Percentiles rank a stretch among this genome's conserved stretches.
Conservation (phyloP, 2,113 vertebrate species). For the Orthonyx spaldingii region DNA sequence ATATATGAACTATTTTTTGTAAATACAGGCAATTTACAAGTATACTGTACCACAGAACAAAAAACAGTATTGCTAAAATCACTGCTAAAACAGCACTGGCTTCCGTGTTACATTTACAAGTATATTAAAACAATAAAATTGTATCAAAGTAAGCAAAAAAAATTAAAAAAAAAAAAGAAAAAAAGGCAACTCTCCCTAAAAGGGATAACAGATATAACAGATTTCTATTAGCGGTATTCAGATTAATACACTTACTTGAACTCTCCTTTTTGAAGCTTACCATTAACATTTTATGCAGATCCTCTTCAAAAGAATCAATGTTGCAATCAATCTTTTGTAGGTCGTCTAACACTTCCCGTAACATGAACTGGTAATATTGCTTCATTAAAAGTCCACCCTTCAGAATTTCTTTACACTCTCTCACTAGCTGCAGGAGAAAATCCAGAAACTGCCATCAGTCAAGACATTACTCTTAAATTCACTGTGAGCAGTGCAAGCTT, state of each 20-base stretch:
- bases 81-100: background rate
- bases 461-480: background rate
- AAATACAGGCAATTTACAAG: background rate
- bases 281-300: conserved; percentile 97
- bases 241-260: background rate
- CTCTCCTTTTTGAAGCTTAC: conserved; percentile 66
- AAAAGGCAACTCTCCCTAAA: background rate
- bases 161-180: background rate
- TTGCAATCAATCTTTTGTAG: conserved; percentile 82
- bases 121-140: background rate
- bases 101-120: background rate
- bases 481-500: background rate
- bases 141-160: background rate
- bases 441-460: background rate
- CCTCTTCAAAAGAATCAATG: conserved; percentile 97
- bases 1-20: background rate
- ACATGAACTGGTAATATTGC: conserved; percentile 98
- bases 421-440: conserved; percentile 84
- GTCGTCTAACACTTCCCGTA: conserved; percentile 81
- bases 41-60: background rate
- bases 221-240: background rate
- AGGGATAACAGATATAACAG: fast-evolving
- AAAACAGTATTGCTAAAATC: background rate
- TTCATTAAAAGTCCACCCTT: conserved; percentile 98
- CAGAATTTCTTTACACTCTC: conserved; percentile 96